These are phyloP conservation scores for Tubulanus polymorphus DNA, from an alignment of 2,888 invertebrate genomes.

Conservation along the genomic window DNA sequence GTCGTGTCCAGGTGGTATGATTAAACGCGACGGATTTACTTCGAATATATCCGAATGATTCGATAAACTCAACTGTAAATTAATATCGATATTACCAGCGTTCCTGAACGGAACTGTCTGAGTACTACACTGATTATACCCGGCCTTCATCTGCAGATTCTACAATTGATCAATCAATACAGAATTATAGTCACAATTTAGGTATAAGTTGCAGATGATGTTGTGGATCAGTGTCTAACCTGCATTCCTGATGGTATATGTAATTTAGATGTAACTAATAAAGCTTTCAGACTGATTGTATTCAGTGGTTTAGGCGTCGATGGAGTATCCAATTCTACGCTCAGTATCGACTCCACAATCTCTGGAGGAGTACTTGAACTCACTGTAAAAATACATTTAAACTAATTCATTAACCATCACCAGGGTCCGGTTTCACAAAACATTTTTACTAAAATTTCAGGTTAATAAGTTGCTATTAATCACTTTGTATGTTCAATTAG, in stretches of 20 bases:
- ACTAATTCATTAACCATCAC: no score
- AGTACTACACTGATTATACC: constrained; percentile 16
- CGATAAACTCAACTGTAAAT: constrained; percentile 26
- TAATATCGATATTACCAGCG: constrained; percentile 38
- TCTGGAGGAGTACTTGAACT: no score
- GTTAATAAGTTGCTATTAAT: no score
- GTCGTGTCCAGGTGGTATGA: constrained; percentile 27
- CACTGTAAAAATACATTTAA: no score
- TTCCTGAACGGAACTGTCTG: constrained; percentile 31
- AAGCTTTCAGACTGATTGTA: constrained; percentile 26
- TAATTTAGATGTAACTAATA: constrained; percentile 29
- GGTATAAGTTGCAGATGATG: no score
- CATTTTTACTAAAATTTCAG: no score
- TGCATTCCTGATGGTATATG: constrained; percentile 16
- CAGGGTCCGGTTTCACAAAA: no score
- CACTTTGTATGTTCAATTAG: no score
- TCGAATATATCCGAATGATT: constrained; percentile 29
- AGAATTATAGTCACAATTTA: no score
- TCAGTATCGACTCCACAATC: no score
- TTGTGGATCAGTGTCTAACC: constrained; percentile 23
- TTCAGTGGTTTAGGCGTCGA: constrained; percentile 20
- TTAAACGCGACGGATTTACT: constrained; percentile 23
- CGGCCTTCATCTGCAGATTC: constrained; percentile 12
- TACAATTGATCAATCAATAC: neutral
- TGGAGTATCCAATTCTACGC: constrained; percentile 40